These are phyloP conservation scores for Hippopotamus amphibius DNA, from an alignment of 2,113 vertebrate species.

Conservation along the genomic window DNA sequence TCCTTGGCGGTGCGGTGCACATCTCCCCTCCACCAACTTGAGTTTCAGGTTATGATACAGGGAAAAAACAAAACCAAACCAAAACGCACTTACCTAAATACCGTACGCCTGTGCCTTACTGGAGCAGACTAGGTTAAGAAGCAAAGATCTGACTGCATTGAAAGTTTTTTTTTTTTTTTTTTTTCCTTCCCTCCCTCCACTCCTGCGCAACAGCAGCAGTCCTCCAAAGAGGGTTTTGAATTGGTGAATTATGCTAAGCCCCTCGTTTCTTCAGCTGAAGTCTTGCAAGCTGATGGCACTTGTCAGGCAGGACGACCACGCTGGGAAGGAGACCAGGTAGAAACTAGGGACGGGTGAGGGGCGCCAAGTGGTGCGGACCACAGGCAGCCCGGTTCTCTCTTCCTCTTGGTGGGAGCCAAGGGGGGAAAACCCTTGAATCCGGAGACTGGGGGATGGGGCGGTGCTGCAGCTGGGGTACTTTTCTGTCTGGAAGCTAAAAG, in stretches of 20 bases:
- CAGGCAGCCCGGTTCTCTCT: neutral
- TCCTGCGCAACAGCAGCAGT: constrained; percentile 64
- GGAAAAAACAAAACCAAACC: neutral
- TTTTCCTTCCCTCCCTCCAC: neutral
- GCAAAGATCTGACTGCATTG: constrained; percentile 44
- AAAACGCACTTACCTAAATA: constrained; percentile 54
- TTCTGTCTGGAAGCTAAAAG: constrained; percentile 51
- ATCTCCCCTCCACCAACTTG: neutral
- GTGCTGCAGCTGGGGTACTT: constrained; percentile 64
- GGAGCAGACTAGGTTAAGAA: neutral
- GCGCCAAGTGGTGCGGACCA: neutral
- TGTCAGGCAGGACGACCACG: neutral
- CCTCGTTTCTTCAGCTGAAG: constrained; percentile 21
- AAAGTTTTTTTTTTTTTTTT: constrained; percentile 66
- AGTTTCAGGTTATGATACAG: neutral
- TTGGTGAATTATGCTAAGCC: constrained; percentile 23
- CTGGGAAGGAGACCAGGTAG: constrained; percentile 6
- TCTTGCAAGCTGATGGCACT: constrained; percentile 7
- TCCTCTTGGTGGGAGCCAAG: neutral
- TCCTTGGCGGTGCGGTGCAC: neutral
- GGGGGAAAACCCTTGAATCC: constrained; percentile 24
- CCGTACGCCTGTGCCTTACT: neutral
- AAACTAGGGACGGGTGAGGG: constrained; percentile 41
- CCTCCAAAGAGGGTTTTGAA: constrained; percentile 57
- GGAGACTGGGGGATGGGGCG: constrained; percentile 42